phyloP scores from a whole-genome alignment of 2,888 invertebrate species.

The Crocallis elinguaria region DNA sequence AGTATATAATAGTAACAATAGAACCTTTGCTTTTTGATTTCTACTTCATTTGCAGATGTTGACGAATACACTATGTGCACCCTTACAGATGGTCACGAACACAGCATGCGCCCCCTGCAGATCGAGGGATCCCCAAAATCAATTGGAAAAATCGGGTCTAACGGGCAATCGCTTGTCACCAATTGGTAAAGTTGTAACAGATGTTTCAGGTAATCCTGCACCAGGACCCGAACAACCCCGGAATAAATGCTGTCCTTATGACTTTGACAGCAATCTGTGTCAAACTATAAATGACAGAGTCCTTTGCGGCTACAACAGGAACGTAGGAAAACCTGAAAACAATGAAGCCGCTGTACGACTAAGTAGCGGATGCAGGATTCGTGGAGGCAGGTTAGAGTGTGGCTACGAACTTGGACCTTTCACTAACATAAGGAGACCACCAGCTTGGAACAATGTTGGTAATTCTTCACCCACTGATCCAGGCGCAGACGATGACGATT shows the following conservation, averaged over 20 bases:
- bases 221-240: slow-evolving; percentile 18
- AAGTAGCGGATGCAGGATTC: slow-evolving; percentile 60
- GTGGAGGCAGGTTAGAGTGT: slow-evolving; percentile 68
- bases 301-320: slow-evolving; percentile 67
- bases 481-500: neutral
- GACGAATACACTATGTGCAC: slow-evolving; percentile 27
- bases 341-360: slow-evolving; percentile 40
- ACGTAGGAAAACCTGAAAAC: slow-evolving; percentile 49
- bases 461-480: slow-evolving; percentile 1
- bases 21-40: slow-evolving; percentile 9
- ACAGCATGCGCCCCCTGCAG: slow-evolving; percentile 2
- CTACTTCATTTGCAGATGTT: slow-evolving; percentile 45
- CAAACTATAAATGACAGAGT: slow-evolving; percentile 61
- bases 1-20: no score
- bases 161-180: neutral
- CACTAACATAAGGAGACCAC: slow-evolving; percentile 44
- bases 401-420: slow-evolving; percentile 64
- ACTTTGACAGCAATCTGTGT: slow-evolving; percentile 61
- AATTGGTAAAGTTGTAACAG: neutral
- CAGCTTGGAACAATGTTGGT: slow-evolving; percentile 20
- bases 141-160: neutral
- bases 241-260: slow-evolving; percentile 67
- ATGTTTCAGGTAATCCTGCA: neutral
- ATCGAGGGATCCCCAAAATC: neutral
- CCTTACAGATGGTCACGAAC: neutral